Evolutionary conservation across 2,113 vertebrate species (phyloP).

Genomic region (Stigmatopora argus): DNA sequence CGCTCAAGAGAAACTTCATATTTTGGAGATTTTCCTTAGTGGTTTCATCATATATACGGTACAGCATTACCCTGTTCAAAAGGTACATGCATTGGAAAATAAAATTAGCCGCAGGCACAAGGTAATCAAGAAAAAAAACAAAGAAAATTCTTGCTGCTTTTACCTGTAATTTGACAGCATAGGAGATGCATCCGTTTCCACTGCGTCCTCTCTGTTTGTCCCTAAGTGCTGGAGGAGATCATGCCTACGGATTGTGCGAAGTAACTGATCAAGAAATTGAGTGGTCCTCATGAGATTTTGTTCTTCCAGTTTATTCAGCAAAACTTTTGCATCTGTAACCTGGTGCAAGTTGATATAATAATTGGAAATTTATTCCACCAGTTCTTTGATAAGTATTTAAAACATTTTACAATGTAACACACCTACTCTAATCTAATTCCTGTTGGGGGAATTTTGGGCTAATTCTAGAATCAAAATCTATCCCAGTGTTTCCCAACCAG

Average conservation of each 20-base stretch:
- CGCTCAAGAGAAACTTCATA: conserved; percentile 53
- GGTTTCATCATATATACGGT: conserved; percentile 51
- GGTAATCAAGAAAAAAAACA: not conserved
- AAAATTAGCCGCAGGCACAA: not conserved
- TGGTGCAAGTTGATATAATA: conserved; percentile 13
- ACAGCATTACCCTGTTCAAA: conserved; percentile 65
- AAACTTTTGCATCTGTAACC: conserved; percentile 43
- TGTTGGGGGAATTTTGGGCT: not conserved
- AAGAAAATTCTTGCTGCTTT: not conserved
- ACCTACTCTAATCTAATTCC: not conserved
- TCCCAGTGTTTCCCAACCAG: no score
- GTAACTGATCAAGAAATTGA: conserved; percentile 53
- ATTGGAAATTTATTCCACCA: not conserved
- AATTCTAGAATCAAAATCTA: not conserved
- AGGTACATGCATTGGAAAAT: not conserved
- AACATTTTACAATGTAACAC: not conserved
- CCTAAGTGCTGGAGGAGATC: conserved; percentile 51
- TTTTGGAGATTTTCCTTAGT: conserved; percentile 30
- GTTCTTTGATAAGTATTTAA: not conserved
- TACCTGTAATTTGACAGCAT: conserved; percentile 66
- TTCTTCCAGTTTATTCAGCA: conserved; percentile 59
- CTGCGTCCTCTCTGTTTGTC: conserved; percentile 2
- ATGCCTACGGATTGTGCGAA: conserved; percentile 51
- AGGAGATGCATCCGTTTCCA: conserved; percentile 31
- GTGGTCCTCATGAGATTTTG: conserved; percentile 37